Base-by-base conservation (phyloP, 2,888 invertebrate species). In the Diplazon laetatorius region DNA sequence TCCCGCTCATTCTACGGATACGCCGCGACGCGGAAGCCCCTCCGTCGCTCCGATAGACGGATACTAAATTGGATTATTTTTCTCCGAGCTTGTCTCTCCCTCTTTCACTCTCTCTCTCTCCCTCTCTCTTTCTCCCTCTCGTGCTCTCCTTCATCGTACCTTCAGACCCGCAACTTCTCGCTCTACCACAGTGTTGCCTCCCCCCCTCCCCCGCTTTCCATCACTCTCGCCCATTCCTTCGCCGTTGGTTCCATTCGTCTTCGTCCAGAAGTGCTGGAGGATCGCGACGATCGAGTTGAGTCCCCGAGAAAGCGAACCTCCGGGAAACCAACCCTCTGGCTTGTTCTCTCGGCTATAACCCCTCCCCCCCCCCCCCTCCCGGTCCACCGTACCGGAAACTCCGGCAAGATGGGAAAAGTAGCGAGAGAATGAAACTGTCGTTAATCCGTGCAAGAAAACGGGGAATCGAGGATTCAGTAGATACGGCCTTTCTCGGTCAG, bases 21-120 rank as follows among this genome's bases (percentile, higher is more conserved):
- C 80, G 78, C 76, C 59, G 50, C 63, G 69, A 57, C 46, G 70
- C 59, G 60, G 66, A 74, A 76, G 78, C 60, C 78, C 46, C 65
- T 76, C 80, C 76, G 80, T 77, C 82, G 79, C 83, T 82, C 79
- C 69, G 83, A 81, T 70, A 70, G 72, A 81, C 78, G 78, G 65
- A 74, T 77, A 78, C 85, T 85, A 88, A 88, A 89, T 89, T 88
- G 85, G 86, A 89, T 89, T 88, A 89, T 89, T 89, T 88, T 87
- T 87, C 87, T 86, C 59, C 83, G 76, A 78, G 81, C 79, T 80
- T 78, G 66, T 76, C 80, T 81, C 76, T 59, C 63, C 57, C 62
- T 72, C 68, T 62, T 18, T 60, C 35, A 12, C 57, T 68, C n/a
- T 42, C 42, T 42, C 42, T 42, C 2, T 42, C n/a, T 42, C 12